Conservation (phyloP, 2,797 vertebrate genomes). For the Lindbergichthys nudifrons region DNA sequence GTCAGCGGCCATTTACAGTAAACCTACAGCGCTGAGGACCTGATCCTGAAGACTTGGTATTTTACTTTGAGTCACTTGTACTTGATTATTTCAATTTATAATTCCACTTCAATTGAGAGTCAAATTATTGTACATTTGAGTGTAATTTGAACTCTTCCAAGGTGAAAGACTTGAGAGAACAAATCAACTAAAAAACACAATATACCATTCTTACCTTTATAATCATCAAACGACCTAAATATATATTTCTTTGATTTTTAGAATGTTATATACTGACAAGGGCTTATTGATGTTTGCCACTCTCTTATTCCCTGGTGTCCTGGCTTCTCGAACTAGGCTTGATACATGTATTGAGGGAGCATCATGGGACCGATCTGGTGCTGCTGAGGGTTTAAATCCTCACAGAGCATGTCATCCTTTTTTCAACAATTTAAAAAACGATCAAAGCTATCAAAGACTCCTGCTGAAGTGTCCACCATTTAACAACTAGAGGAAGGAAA, state of each 20-base stretch:
- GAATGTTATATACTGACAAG: too few relatives aligned
- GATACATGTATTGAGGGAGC: slow-evolving; percentile 1
- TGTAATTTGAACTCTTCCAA: background rate
- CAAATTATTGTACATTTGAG: background rate
- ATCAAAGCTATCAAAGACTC: background rate
- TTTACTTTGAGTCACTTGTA: background rate
- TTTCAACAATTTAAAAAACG: background rate
- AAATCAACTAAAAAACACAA: background rate
- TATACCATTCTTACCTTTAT: background rate
- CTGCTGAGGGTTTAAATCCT: background rate
- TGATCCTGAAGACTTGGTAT: background rate
- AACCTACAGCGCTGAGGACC: background rate
- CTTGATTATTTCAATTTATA: background rate
- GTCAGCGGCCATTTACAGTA: background rate
- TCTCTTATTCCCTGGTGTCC: background rate
- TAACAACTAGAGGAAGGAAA: background rate
- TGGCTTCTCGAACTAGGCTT: slow-evolving; percentile 11
- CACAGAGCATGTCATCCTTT: slow-evolving; percentile 13
- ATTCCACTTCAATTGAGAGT: background rate
- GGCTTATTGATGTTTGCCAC: background rate
- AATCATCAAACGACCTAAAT: background rate
- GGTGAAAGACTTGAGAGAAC: background rate
- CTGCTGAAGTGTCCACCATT: slow-evolving; percentile 6
- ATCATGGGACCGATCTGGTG: too few relatives aligned
- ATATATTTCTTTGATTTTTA: background rate